Conservation (phyloP, 2,797 vertebrate species). For the Vireo griseus region DNA sequence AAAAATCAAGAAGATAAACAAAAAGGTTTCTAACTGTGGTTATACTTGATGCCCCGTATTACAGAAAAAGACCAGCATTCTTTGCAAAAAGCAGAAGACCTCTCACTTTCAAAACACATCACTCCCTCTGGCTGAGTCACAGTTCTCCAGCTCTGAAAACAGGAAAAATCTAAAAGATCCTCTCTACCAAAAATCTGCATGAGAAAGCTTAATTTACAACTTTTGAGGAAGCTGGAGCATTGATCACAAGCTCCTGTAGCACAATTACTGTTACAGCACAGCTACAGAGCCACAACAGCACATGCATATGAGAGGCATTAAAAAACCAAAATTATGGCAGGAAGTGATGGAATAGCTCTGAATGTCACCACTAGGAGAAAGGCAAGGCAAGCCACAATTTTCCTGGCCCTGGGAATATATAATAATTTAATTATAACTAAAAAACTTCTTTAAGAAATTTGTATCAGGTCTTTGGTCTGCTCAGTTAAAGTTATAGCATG, state of each 20-base stretch:
- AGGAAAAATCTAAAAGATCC: background rate
- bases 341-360: background rate
- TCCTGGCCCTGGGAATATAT: background rate
- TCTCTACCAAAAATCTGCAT: background rate
- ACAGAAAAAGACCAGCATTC: background rate
- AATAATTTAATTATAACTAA: background rate
- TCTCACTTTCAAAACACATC: slow-evolving; percentile 36
- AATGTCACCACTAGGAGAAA: background rate
- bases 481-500: background rate
- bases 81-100: slow-evolving; percentile 5
- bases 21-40: background rate
- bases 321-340: background rate
- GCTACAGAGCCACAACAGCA: background rate
- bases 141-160: background rate
- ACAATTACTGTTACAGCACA: background rate
- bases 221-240: slow-evolving; percentile 39
- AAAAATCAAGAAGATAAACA: background rate
- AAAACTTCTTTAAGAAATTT: background rate
- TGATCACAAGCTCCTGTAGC: background rate
- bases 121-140: background rate
- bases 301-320: rapidly evolving
- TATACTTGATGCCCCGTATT: background rate
- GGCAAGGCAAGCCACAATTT: background rate
- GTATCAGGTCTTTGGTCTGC: background rate
- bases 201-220: slow-evolving; percentile 33